Conservation (phyloP, 1,140 invertebrate species). For the Lethrus apterus region DNA sequence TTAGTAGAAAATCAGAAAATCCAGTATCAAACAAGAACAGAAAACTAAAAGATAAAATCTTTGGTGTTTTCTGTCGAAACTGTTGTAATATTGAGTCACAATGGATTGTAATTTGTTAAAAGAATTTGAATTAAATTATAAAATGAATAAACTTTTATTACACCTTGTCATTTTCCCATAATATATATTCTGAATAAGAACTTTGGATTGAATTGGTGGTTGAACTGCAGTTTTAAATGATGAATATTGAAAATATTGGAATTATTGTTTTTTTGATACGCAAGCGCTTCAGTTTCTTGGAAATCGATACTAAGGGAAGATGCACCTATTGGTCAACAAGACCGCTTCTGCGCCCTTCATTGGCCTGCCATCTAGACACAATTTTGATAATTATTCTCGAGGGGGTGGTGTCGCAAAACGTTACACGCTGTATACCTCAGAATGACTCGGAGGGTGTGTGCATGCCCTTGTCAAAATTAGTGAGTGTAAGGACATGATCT, state of each 20-base stretch:
- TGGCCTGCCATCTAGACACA: slow-evolving; percentile 29
- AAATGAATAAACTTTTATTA: no score
- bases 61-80: no score
- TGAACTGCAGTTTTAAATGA: no score
- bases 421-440: slow-evolving; percentile 27
- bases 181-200: no score
- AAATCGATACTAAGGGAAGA: slow-evolving; percentile 6
- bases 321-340: slow-evolving; percentile 7
- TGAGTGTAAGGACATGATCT: slow-evolving; percentile 21
- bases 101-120: slow-evolving; percentile 43
- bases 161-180: no score
- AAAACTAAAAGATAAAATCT: no score
- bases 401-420: slow-evolving; percentile 28
- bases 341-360: slow-evolving; percentile 24
- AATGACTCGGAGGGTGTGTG: slow-evolving; percentile 32
- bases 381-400: slow-evolving; percentile 21
- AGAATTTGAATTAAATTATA: slow-evolving; percentile 39
- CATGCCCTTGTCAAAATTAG: slow-evolving; percentile 18
- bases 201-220: no score
- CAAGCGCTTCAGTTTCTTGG: neutral
- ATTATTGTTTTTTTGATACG: no score
- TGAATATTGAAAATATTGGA: no score
- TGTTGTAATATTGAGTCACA: slow-evolving; percentile 40
- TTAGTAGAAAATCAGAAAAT: neutral
- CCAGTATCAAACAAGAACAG: no score